Evolutionary conservation across 2,113 vertebrate species (phyloP), one percentile per base, ranked within the genome.

Genomic region (Struthidea cinerea): DNA sequence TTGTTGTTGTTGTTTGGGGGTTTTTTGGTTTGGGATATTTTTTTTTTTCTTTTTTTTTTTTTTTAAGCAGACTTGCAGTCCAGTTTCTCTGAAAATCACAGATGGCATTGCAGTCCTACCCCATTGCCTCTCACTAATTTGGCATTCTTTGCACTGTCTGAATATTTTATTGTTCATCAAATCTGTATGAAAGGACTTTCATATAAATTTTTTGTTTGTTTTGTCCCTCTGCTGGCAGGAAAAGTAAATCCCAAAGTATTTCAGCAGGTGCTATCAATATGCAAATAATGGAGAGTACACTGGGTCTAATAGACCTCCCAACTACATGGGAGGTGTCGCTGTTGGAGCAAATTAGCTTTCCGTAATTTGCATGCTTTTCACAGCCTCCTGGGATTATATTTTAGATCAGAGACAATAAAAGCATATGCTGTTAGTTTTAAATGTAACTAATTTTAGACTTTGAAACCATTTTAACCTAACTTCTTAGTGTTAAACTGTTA

Each of bases 281-380:
- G 98, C 97, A 98, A 98, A 98, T 98, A 98, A 97, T 94, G 97
- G 97, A 96, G 97, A 97, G 95, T 97, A 96, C 87, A 75, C 94
- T 95, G 94, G 92, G 96, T 98, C 97, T 98, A 97, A 98, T 96
- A 98, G 97, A 97, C 97, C 97, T 98, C 98, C 98, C 98, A 97
- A 98, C 97, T 98, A 97, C 97, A 97, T 97, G 97, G 98, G 97
- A 98, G 98, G 98, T 96, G 71, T 97, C 96, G 44, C 98, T 98
- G 98, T 97, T 97, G 98, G 98, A 98, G 96, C 97, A 98, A 98
- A 98, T 98, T 98, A 98, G 97, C 98, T 98, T 98, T 97, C 96
- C 30, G 87, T 98, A 97, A 98, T 98, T 98, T 98, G 96, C 96
- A 97, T 97, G 95, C 97, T 97, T 98, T 98, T 97, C 97, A 95